These are phyloP conservation scores for Salticus scenicus DNA, from an alignment of 2,888 invertebrate species.

Conservation along the genomic window DNA sequence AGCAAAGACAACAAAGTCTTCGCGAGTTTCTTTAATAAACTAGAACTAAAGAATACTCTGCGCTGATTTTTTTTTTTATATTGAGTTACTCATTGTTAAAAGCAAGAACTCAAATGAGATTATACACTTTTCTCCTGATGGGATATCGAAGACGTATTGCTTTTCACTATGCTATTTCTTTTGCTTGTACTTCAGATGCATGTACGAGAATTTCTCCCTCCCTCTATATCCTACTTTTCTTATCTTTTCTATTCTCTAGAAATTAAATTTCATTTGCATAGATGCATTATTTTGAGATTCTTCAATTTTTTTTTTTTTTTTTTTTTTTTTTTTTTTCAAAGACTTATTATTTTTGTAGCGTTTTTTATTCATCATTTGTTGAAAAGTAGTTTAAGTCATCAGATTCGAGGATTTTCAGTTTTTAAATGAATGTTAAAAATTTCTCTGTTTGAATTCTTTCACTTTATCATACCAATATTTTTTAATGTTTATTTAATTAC, in stretches of 20 bases:
- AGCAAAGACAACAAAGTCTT: too few relatives aligned
- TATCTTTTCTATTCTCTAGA: slow-evolving; percentile 39
- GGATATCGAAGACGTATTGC: slow-evolving; percentile 15
- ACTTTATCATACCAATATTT: too few relatives aligned
- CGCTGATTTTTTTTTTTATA: slow-evolving; percentile 53
- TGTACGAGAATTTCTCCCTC: slow-evolving; percentile 4
- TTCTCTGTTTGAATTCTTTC: too few relatives aligned
- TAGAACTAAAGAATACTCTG: background rate
- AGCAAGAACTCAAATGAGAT: slow-evolving; percentile 45
- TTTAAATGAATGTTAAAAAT: too few relatives aligned
- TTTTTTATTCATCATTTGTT: background rate
- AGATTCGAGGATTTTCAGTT: too few relatives aligned
- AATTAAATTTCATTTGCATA: slow-evolving; percentile 69
- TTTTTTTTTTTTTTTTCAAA: background rate
- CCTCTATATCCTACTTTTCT: slow-evolving; percentile 17
- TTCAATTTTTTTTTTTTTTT: slow-evolving; percentile 22
- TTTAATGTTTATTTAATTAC: too few relatives aligned
- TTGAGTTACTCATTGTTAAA: slow-evolving; percentile 43
- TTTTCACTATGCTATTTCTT: slow-evolving; percentile 25
- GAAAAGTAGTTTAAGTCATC: slow-evolving; percentile 32
- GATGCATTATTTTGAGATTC: slow-evolving; percentile 55
- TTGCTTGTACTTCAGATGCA: background rate
- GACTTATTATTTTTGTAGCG: slow-evolving; percentile 60
- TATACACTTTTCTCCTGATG: slow-evolving; percentile 51
- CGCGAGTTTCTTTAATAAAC: background rate